A percentile compares a stretch with the other conserved stretches of the same genome.
These are phyloP conservation scores for Myopa testacea DNA, from an alignment of 2,888 invertebrate species.

Conservation along the genomic window DNA sequence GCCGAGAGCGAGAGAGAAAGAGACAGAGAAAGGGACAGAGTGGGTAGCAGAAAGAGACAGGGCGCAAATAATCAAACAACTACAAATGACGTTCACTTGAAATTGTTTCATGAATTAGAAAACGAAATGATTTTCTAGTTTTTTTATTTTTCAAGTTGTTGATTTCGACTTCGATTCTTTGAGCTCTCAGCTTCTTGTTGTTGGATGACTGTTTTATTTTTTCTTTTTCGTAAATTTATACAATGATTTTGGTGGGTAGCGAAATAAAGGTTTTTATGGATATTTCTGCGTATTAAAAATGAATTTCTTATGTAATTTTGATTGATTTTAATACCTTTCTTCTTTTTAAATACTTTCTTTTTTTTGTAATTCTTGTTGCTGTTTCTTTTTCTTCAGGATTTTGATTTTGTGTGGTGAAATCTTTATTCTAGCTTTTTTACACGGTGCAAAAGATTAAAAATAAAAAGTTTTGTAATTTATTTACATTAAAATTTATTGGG, in stretches of 20 bases:
- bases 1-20: no score
- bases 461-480: background rate
- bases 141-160: no score
- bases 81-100: no score
- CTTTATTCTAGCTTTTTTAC: constrained; percentile 32
- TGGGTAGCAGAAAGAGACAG: no score
- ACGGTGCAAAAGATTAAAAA: background rate
- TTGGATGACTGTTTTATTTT: background rate
- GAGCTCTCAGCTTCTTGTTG: background rate
- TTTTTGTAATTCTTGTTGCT: no score
- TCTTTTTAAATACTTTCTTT: no score
- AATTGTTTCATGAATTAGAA: no score
- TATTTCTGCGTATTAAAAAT: constrained; percentile 27
- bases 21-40: no score
- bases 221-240: constrained; percentile 32
- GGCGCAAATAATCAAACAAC: no score
- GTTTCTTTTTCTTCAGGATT: background rate
- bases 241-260: constrained; percentile 47
- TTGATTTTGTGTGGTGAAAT: constrained; percentile 20
- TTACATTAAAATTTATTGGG: background rate
- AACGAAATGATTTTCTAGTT: no score
- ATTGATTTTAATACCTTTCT: no score
- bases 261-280: constrained; percentile 55
- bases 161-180: no score
- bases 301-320: background rate